Evolutionary conservation across 2,113 vertebrate species (phyloP), one percentile per base, ranked within the genome.

Genomic region (Cranoglanis bouderius): DNA sequence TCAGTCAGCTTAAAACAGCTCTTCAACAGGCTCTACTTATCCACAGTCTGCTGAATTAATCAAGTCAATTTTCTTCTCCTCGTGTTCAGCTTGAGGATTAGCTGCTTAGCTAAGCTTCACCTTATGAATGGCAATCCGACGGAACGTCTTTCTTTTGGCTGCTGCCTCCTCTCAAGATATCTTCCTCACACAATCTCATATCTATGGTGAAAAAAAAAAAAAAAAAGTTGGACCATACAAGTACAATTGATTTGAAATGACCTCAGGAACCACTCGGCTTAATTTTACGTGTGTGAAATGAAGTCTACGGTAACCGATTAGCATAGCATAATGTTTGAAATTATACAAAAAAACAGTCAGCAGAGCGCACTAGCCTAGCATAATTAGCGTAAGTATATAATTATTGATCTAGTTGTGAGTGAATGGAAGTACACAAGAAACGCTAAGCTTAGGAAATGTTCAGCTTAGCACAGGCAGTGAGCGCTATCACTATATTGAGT

Each of bases 41-140:
- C 87, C 35, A 19, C 46, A 46, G 57, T 53, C 80, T 82, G 78
- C 80, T 87, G 78, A 82, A 87, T 87, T 87, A 87, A 87, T 87
- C 78, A 82, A 82, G n/a, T 67, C 61, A 29, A 70, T 72, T 83
- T 72, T n/a, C 49, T 72, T 72, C 86, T 82, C 26, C 61, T 40
- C 1, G 26, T 82, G 49, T 74, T 88, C 87, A 29, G 65, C 63
- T 57, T 46, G 35, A 88, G 63, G 80, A 88, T 72, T 83, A 88
- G 87, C 78, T 59, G 87, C 87, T 82, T 83, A 87, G 72, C 74
- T 43, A n/a, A 57, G 80, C 63, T 74, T 72, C 87, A 46, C 63
- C 49, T 72, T 12, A 26, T n/a, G 80, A 83, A 74, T 51, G 29
- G 21, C 77, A 82, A 63, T 67, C 77, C 21, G 59, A 46, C 16